Percentiles rank a stretch among this genome's conserved stretches.
Conservation (phyloP, 2,797 vertebrate genomes). For the Poeciliopsis turneri region DNA sequence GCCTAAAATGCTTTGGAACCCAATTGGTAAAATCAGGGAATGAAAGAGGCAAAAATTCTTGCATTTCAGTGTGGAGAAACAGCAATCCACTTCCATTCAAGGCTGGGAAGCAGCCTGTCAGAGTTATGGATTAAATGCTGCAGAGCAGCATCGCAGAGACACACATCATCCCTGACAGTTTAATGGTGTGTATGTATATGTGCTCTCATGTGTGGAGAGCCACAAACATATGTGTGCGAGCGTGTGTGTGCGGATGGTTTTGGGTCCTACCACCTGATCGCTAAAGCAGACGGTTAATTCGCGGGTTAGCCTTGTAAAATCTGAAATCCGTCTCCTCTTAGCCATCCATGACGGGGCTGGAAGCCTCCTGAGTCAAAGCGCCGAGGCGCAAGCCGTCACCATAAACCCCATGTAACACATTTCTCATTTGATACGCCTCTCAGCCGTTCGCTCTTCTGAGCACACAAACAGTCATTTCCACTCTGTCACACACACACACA, state of each 20-base stretch:
- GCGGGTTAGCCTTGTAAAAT: constrained; percentile 50
- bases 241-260: constrained; percentile 12
- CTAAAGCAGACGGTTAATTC: constrained; percentile 43
- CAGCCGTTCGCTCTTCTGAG: constrained; percentile 61
- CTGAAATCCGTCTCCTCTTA: constrained; percentile 47
- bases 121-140: constrained; percentile 67
- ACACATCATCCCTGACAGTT: constrained; percentile 35
- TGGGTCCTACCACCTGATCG: constrained; percentile 18
- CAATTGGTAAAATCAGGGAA: constrained; percentile 1
- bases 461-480: constrained; percentile 48
- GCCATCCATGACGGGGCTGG: constrained; percentile 47
- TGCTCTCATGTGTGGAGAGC: constrained; percentile 11
- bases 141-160: constrained; percentile 15
- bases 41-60: constrained; percentile 5
- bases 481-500: constrained; percentile 4
- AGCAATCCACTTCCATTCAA: constrained; percentile 53
- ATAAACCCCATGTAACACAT: constrained; percentile 74
- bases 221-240: constrained; percentile 1
- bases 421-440: constrained; percentile 69
- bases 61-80: constrained; percentile 39
- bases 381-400: constrained; percentile 63
- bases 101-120: constrained; percentile 52
- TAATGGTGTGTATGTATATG: constrained; percentile 33
- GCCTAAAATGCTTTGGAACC: constrained; percentile 39
- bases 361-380: constrained; percentile 53